Base-by-base conservation (phyloP, 1,140 invertebrate species). In the Listronotus bonariensis region DNA sequence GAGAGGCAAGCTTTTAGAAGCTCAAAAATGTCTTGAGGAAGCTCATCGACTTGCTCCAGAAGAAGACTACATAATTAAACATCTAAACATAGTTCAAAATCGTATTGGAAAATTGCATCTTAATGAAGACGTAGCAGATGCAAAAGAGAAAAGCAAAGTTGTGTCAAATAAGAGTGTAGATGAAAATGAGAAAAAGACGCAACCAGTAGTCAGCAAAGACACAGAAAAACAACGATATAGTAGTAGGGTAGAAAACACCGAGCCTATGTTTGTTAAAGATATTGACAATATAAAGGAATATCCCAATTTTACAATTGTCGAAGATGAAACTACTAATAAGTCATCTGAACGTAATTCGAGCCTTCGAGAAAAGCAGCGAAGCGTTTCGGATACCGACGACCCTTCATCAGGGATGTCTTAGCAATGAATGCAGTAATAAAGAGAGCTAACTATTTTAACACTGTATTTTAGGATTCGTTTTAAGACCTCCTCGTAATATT, bases 31-130 rank as follows among this genome's bases (percentile, higher is more conserved):
- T 79, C 83, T 98, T 6, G 83, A 88, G 26, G 84, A 88, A 42
- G 93, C 92, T 0, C 88, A 91, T 40, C 79, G 84, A 8, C 81
- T 96, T 14, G 93, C 94, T 0, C 92, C 93, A 0, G 82, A 88
- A 59, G 94, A 97, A 76, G 91, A 94, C 71, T 98, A 98, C 81
- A 92, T 98, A 20, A 82, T 89, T 9, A 85, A 91, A 9, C 95
- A 98, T 78, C 82, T 98, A 5, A 86, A 88, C 15, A 95, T 96
- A 40, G 93, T 97, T 3, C 84, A 89, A 42, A 85, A 88, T 34
- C 82, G 91, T n/a, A 84, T 89, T 8, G 76, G 81, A 5, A 82
- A 81, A 65, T 48, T 80, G 54, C 79, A 77, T 63, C 52, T 77
- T 1, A 72, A 76, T 59, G 68, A 73, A 53, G 64, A 66, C 17